A percentile compares a stretch with the other conserved stretches of the same genome.
Evolutionary conservation across 1,140 invertebrate species (phyloP).

Genomic region (Drosophila mojavensis): DNA sequence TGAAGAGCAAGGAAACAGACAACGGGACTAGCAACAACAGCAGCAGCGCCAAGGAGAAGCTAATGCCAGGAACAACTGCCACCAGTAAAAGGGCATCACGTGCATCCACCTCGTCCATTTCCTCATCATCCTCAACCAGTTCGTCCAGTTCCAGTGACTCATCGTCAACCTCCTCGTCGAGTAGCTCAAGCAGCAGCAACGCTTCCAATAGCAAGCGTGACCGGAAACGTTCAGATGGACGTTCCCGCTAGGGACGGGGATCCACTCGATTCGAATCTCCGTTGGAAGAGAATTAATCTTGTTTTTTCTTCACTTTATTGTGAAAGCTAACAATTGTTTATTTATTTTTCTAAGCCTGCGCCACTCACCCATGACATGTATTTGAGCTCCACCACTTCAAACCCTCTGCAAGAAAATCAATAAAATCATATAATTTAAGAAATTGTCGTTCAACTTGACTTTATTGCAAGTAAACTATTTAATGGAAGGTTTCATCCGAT

Average conservation of each 20-base stretch:
- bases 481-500: constrained; percentile 63
- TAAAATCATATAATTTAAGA: constrained; percentile 67
- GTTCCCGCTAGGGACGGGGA: constrained; percentile 21
- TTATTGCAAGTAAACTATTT: constrained; percentile 47
- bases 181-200: constrained; percentile 58
- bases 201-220: constrained; percentile 47
- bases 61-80: constrained; percentile 3
- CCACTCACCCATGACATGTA: constrained; percentile 53
- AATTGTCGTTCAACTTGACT: constrained; percentile 35
- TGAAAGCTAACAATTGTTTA: constrained; percentile 43
- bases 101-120: constrained; percentile 63
- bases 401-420: constrained; percentile 49
- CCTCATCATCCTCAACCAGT: constrained; percentile 71
- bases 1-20: constrained; percentile 43
- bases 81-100: constrained; percentile 48
- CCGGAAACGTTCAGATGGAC: constrained; percentile 29
- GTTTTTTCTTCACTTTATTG: constrained; percentile 20
- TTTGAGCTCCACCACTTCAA: constrained; percentile 31
- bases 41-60: constrained; percentile 32
- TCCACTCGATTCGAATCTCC: constrained; percentile 13
- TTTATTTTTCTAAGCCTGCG: constrained; percentile 63
- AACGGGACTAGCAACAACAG: constrained; percentile 40
- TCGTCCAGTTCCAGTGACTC: constrained; percentile 74
- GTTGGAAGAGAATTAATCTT: constrained; percentile 24
- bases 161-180: constrained; percentile 53